These are phyloP conservation scores for Bombus affinis DNA, from an alignment of 1,140 invertebrate genomes.

Conservation along the genomic window DNA sequence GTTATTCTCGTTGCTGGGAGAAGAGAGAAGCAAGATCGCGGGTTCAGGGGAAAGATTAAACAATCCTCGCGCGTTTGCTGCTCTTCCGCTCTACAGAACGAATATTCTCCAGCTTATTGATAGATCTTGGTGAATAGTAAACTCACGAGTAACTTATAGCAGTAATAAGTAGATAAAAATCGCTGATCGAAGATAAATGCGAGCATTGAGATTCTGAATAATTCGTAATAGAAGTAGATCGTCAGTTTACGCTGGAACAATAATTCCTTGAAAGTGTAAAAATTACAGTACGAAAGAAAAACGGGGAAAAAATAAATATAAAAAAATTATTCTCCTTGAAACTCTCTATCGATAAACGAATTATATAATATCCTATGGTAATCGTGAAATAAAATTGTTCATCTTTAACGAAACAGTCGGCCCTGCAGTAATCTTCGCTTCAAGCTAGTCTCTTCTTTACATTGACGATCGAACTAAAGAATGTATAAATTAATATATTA, in stretches of 20 bases:
- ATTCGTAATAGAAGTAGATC: background rate
- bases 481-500: constrained; percentile 70
- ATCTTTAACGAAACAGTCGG: constrained; percentile 11
- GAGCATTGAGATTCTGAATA: background rate
- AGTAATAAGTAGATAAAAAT: background rate
- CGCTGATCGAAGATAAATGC: background rate
- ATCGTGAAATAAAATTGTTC: background rate
- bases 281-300: too few relatives aligned
- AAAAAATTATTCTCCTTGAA: background rate
- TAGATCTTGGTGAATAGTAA: background rate
- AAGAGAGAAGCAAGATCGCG: background rate
- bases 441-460: constrained; percentile 53
- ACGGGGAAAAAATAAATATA: background rate
- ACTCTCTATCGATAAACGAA: background rate
- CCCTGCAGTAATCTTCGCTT: constrained; percentile 67
- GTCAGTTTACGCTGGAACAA: background rate
- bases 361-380: background rate
- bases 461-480: constrained; percentile 50
- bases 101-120: background rate
- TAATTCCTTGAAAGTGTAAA: background rate
- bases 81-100: background rate
- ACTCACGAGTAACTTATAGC: background rate
- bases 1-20: background rate
- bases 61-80: background rate
- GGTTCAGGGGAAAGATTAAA: background rate